A percentile compares a stretch with the other conserved stretches of the same genome.
Evolutionary conservation across 2,888 invertebrate genomes (phyloP).

Genomic region (Desoria tigrina): DNA sequence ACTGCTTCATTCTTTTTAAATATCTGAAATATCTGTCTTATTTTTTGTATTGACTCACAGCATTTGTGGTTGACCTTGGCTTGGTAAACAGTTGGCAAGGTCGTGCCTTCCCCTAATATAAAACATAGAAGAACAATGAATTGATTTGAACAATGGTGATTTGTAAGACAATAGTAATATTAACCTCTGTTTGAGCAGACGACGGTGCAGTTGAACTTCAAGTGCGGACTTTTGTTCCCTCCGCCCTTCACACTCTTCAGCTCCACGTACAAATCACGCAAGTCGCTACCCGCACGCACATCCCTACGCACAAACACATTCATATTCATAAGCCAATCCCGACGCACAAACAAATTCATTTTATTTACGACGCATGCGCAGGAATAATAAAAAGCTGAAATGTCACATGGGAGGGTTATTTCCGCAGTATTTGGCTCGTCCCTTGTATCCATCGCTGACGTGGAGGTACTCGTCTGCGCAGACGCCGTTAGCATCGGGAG

Average conservation of each 20-base stretch:
- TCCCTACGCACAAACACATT: no score
- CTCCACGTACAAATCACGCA: constrained; percentile 49
- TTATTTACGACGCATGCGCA: no score
- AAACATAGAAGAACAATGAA: constrained; percentile 8
- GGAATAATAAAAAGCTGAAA: no score
- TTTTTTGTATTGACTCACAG: constrained; percentile 30
- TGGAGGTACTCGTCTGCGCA: constrained; percentile 35
- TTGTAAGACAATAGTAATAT: background rate
- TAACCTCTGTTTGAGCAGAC: background rate
- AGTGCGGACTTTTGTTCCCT: background rate
- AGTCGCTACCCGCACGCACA: constrained; percentile 19
- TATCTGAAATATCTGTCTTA: constrained; percentile 7
- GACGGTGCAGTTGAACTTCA: background rate
- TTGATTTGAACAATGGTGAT: constrained; percentile 24
- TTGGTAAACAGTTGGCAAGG: constrained; percentile 9
- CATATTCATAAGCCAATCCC: no score
- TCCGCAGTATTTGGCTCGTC: constrained; percentile 39
- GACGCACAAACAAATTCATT: no score
- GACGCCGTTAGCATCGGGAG: background rate
- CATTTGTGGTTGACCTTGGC: constrained; percentile 35
- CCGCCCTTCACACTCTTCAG: constrained; percentile 19
- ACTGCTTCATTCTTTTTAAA: background rate
- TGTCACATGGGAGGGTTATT: constrained; percentile 21
- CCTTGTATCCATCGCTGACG: constrained; percentile 42
- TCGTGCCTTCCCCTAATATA: constrained; percentile 33